Evolutionary conservation across 2,888 invertebrate species (phyloP).

Genomic region (Bruchidius siliquastri): DNA sequence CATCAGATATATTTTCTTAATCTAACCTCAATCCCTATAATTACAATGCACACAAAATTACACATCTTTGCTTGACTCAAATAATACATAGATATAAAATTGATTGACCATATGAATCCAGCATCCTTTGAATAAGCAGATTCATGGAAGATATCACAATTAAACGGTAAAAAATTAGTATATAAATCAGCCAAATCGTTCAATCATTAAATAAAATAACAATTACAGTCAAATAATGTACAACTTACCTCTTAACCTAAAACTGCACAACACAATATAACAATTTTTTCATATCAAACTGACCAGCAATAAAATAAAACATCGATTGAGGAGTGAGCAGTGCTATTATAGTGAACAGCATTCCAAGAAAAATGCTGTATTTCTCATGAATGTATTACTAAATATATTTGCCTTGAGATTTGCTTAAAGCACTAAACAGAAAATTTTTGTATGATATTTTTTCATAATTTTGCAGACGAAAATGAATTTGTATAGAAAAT

Average conservation of each 20-base stretch:
- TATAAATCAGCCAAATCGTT: conserved; percentile 4
- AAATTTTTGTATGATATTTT: neutral
- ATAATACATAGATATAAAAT: no score
- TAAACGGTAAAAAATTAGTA: neutral
- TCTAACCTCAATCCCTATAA: neutral
- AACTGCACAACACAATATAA: conserved; percentile 21
- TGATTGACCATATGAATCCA: neutral
- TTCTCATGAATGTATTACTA: neutral
- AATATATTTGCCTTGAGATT: no score
- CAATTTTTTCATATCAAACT: conserved; percentile 32
- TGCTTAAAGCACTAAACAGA: no score
- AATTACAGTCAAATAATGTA: conserved; percentile 1
- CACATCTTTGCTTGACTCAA: neutral
- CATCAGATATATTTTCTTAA: neutral
- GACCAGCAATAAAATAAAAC: conserved; percentile 27
- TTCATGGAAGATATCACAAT: neutral
- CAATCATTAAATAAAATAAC: conserved; percentile 11
- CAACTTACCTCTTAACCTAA: conserved; percentile 13
- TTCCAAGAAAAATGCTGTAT: neutral
- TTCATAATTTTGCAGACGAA: no score
- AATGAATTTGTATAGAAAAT: no score
- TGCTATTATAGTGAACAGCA: neutral
- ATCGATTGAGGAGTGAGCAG: neutral
- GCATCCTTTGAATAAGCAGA: neutral
- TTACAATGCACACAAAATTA: neutral